Conservation (phyloP, 2,113 vertebrate genomes). For the Mustelus asterias region DNA sequence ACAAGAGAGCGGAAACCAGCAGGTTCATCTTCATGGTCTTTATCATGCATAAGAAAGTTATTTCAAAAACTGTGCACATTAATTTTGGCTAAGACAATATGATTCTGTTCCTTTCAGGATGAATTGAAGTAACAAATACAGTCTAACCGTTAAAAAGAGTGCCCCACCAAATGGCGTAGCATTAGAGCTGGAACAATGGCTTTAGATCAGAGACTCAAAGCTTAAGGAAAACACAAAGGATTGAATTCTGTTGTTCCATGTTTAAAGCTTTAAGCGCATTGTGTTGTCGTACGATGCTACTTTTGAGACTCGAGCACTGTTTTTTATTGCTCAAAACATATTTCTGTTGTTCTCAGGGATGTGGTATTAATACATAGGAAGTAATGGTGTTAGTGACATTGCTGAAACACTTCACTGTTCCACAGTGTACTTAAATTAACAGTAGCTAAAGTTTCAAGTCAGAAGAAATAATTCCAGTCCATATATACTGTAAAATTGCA, state of each 20-base stretch:
- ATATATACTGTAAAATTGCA: neutral
- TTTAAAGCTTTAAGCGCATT: neutral
- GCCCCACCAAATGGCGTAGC: neutral
- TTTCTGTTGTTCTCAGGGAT: neutral
- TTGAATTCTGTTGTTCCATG: too few relatives aligned
- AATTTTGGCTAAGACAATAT: constrained; percentile 63
- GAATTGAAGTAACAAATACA: constrained; percentile 57
- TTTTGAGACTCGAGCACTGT: neutral
- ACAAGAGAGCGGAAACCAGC: constrained; percentile 73
- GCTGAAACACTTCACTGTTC: neutral
- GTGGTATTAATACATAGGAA: neutral
- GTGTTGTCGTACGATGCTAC: neutral
- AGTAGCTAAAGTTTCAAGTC: neutral
- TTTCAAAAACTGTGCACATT: constrained; percentile 67
- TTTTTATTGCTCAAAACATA: neutral
- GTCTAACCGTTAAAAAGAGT: neutral
- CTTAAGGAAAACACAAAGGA: neutral
- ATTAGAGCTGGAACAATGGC: constrained; percentile 2
- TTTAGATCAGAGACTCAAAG: neutral
- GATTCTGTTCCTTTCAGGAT: constrained; percentile 64
- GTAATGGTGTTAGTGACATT: neutral
- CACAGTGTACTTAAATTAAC: neutral
- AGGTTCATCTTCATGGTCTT: constrained; percentile 72
- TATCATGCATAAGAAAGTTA: constrained; percentile 81
- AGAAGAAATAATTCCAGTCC: neutral